Conservation (phyloP, 2,113 vertebrate genomes). For the Mohoua ochrocephala region DNA sequence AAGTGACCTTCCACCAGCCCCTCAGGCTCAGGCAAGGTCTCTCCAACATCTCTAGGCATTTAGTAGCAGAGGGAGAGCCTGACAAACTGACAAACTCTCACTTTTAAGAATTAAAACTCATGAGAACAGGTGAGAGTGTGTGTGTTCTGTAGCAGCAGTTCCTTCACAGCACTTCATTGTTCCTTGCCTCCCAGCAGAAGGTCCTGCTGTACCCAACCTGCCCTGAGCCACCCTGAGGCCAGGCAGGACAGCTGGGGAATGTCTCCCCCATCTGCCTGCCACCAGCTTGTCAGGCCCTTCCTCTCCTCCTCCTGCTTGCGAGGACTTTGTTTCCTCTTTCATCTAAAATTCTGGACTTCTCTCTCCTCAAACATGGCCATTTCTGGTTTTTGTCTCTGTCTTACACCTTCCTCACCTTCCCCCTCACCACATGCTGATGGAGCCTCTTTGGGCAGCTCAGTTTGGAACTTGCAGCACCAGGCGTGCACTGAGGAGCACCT, state of each 20-base stretch:
- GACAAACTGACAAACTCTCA: background rate
- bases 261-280: fast-evolving
- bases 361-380: too few relatives aligned
- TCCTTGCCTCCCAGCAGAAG: background rate
- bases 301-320: background rate
- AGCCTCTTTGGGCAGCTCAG: background rate
- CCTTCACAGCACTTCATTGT: fast-evolving
- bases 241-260: background rate
- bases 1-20: background rate
- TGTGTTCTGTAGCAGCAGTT: fast-evolving
- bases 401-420: too few relatives aligned
- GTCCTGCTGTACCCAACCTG: background rate
- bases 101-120: background rate
- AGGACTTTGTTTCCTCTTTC: background rate
- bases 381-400: background rate
- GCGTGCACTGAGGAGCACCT: fast-evolving
- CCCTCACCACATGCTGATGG: fast-evolving
- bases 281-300: background rate
- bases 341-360: background rate
- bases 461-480: background rate
- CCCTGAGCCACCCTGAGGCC: background rate
- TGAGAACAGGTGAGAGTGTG: fast-evolving
- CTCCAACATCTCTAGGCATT: background rate
- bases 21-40: background rate
- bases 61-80: background rate